phyloP scores from a whole-genome alignment of 2,888 invertebrate genomes.

The Ariolimax columbianus region DNA sequence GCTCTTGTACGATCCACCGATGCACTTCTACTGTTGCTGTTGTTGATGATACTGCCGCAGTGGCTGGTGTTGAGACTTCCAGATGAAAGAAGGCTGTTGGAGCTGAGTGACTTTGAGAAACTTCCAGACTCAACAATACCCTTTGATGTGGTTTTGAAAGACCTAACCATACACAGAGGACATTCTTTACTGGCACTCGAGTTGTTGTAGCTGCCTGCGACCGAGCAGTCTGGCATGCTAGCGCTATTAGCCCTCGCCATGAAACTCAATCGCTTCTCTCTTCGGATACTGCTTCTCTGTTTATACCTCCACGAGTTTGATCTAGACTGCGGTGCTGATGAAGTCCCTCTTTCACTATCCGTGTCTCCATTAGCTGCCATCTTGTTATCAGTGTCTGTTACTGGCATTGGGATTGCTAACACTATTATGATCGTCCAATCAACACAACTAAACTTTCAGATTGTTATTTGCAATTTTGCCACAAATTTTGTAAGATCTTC shows the following conservation, averaged over 20 bases:
- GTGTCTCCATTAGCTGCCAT: not conserved
- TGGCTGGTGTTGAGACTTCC: conserved; percentile 94
- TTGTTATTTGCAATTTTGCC: too few species aligned
- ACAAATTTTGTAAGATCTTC: too few species aligned
- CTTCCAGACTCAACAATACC: conserved; percentile 85
- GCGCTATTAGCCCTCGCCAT: conserved; percentile 41
- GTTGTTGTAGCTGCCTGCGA: not conserved
- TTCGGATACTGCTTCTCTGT: conserved; percentile 31
- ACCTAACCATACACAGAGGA: conserved; percentile 84
- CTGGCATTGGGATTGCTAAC: not conserved
- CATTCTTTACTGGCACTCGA: conserved; percentile 3
- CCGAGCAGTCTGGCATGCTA: conserved; percentile 41
- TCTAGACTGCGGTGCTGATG: conserved; percentile 34
- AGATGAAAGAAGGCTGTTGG: conserved; percentile 57
- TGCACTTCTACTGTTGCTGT: conserved; percentile 80
- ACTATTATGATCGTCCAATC: too few species aligned
- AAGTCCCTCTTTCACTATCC: not conserved
- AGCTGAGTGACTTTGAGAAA: conserved; percentile 42
- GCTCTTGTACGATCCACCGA: conserved; percentile 52
- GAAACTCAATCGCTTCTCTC: conserved; percentile 17
- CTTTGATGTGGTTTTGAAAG: conserved; percentile 94
- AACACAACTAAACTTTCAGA: too few species aligned
- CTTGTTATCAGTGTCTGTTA: not conserved
- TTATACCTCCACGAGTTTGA: conserved; percentile 40
- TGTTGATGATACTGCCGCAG: conserved; percentile 82